Base-by-base conservation (phyloP, 92 coral and sea anemone species). In the Bergia sp. region DNA sequence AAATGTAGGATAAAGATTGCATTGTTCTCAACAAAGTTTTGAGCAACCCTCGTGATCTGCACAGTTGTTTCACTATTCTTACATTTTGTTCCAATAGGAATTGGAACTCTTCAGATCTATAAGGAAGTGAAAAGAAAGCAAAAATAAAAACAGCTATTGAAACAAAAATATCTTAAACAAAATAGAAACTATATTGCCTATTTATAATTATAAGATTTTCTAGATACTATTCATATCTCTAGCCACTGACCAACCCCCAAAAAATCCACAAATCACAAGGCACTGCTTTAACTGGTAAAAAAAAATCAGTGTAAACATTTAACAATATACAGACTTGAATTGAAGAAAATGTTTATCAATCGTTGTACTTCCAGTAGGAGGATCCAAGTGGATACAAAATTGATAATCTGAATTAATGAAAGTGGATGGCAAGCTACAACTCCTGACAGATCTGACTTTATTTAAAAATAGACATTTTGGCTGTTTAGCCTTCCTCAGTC, bases 351-450 rank as follows among this genome's bases (percentile, higher is more conserved):
- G 67, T 61, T 61, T 20, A n/a, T 37, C 76, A n/a, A 72, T 20
- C 76, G 76, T 20, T 72, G 76, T 72, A 20, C 76, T 72, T 72
- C 76, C 76, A 72, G 76, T 72, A 5, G 76, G 76, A 72, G 76
- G 76, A 72, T 72, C 76, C 76, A 72, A 72, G 76, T 21, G 76
- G 76, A 72, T 72, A 72, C 76, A 72, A 72, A 72, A 72, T 18
- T 72, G 38, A 73, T 36, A 73, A 73, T 73, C 13, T 5, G 13
- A 73, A 3, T 73, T 13, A 6, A 3, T 3, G 77, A 73, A 37
- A 73, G 13, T 73, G 77, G 13, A 73, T 11, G 77, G 77, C 77
- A 5, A 73, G 11, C 13, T 73, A 1, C 77, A 73, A 73, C 77
- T 73, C 77, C 77, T 73, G 77, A 73, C 77, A 73, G 42, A 11